phyloP scores from a whole-genome alignment of 2,797 vertebrate genomes.

The Paguma larvata region DNA sequence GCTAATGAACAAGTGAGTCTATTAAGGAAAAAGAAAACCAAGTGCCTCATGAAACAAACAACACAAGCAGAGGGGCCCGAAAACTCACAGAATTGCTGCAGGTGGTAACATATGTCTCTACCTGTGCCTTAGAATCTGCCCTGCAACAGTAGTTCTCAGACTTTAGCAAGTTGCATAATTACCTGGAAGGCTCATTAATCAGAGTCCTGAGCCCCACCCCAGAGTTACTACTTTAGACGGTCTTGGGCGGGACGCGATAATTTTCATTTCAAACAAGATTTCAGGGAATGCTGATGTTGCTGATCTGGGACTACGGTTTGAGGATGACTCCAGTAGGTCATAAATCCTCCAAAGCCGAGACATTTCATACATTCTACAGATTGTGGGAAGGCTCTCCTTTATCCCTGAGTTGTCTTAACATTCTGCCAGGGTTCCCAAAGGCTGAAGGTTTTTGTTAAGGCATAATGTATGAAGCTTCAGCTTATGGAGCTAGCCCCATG shows the following conservation, averaged over 20 bases:
- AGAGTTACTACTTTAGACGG: constrained; percentile 23
- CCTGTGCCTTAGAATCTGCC: not conserved
- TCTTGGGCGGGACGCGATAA: not conserved
- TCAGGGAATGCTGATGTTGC: not conserved
- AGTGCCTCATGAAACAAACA: constrained; percentile 46
- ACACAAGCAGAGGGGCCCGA: not conserved
- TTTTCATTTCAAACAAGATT: constrained; percentile 25
- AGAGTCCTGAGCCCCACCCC: not conserved
- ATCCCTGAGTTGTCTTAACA: not conserved
- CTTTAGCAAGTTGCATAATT: constrained; percentile 18
- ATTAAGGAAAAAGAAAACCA: constrained; percentile 62
- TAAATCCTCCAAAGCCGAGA: constrained; percentile 21
- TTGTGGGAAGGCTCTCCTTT: not conserved
- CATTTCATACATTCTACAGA: not conserved
- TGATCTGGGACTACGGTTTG: not conserved
- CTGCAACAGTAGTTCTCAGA: not conserved
- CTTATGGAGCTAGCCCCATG: not conserved
- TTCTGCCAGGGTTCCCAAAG: not conserved
- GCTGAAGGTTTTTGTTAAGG: not conserved
- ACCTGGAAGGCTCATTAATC: not conserved
- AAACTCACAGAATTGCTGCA: not conserved
- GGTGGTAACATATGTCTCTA: constrained; percentile 2
- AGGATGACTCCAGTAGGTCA: not conserved
- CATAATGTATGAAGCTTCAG: not conserved
- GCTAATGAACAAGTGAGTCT: constrained; percentile 57